These are phyloP conservation scores for Cinclus cinclus DNA, from an alignment of 2,113 vertebrate species.

Conservation along the genomic window DNA sequence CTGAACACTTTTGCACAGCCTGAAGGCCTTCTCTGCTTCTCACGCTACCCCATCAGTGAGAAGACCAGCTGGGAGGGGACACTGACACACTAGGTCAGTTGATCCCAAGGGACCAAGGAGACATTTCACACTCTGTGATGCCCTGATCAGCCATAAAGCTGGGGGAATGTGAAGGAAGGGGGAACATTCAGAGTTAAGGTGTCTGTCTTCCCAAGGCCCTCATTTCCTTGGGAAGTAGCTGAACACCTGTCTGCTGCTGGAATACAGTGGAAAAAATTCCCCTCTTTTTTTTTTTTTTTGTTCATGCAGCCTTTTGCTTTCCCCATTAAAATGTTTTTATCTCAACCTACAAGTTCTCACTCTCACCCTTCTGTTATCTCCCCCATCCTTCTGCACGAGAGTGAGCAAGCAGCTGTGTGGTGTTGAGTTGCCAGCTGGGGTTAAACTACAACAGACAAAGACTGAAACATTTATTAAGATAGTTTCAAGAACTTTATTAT, in stretches of 20 bases:
- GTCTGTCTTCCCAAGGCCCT: neutral
- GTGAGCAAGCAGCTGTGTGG: fast-evolving
- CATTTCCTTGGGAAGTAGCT: neutral
- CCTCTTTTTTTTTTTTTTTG: neutral
- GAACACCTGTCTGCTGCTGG: neutral
- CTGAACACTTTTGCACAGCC: neutral
- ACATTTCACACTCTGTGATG: neutral
- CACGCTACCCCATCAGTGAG: neutral
- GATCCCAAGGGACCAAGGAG: neutral
- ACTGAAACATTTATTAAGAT: neutral
- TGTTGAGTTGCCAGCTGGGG: neutral
- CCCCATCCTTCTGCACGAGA: neutral
- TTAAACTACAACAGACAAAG: neutral
- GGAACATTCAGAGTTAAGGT: neutral
- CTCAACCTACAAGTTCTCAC: neutral
- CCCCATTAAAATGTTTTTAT: neutral
- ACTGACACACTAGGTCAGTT: neutral
- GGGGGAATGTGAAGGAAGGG: neutral
- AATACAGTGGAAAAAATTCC: neutral
- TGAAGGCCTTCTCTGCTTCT: neutral
- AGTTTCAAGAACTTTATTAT: neutral
- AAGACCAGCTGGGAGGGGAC: neutral
- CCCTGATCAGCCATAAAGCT: neutral
- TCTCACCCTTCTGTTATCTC: neutral
- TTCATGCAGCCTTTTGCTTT: neutral